Base-by-base conservation (phyloP, 2,888 invertebrate species). In the Trichopoda pennipes region DNA sequence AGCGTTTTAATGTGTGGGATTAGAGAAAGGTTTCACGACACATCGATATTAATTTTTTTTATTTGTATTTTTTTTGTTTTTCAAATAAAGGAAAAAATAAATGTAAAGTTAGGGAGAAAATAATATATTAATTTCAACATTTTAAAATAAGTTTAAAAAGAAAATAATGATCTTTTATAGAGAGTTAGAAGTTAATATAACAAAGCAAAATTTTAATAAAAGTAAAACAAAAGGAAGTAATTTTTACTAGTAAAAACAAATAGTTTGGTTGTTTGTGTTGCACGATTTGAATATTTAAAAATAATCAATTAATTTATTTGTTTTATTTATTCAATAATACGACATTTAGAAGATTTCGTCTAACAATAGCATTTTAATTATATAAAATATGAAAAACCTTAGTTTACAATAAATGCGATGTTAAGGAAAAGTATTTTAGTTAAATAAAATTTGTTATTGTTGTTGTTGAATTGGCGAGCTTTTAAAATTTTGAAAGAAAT, bases 1-100 rank as follows among this genome's bases (percentile, higher is more conserved):
- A 88, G 88, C 88, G 87, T 88, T 88, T 79, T 70, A 21, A n/a
- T 19, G 38, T 64, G 70, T 75, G 53, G 80, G 60, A 58, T 44
- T 61, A 63, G 23, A 73, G 69, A 44, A 32, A 70, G 49, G 82
- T 56, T 84, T 66, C 79, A 81, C 85, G 84, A 85, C 84, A 85
- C 84, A 85, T 83, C 80, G 66, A 85, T 74, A 80, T 79, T 68
- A 78, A 53, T 47, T 55, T 72, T 21, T 49, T 51, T 70, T 61
- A 19, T 44, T 44, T 56, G 86, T 85, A 38, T 73, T 51, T 35
- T 69, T 28, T 70, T 53, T 12, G 61, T 76, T 58, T 38, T 23
- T 64, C 42, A 77, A 66, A 58, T 69, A 68, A 84, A 86, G 85
- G 80, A 81, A 85, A 85, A 85, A 14, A 38, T 3, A 86, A 85